Evolutionary conservation across 2,797 vertebrate genomes (phyloP), one percentile per base, ranked within the genome.

Genomic region (Loris lydekkerianus): DNA sequence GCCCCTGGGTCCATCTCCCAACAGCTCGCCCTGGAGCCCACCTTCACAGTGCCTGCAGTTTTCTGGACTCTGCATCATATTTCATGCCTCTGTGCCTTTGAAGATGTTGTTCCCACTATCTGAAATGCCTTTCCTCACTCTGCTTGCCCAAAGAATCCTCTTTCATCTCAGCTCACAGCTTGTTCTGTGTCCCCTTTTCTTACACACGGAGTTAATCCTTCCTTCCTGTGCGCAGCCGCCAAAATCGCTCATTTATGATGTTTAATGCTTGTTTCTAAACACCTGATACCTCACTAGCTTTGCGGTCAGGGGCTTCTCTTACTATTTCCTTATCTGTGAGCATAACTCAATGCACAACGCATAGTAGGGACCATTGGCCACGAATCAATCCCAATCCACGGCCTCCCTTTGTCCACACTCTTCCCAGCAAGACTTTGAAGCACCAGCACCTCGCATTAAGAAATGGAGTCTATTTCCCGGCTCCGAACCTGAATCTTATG

Each of bases 31-130:
- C 69, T 3, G 63, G 13, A 13, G 8, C 40, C 65, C 43, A 20
- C 17, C 78, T 25, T 0, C 0, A 6, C 75, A n/a, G 1, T 0
- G 10, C 43, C 76, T 25, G 20, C 25, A 6, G 27, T 40, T 20
- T 61, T 53, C 34, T 67, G 53, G 17, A 10, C 49, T 29, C 40
- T 1, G 0, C 9, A 10, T 46, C 56, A 15, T 5, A 5, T 11
- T 40, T 34, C 67, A 20, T 11, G 43, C 18, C 46, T 37, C 67
- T 1, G 0, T n/a, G 23, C 56, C 56, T 75, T 43, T 9, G 20
- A 14, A 10, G 8, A 58, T 25, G 49, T 60, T 1, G 7, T 76
- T 69, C 85, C 25, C 21, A 86, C n/a, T 63, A 15, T 17, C 60
- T 34, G 11, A n/a, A 60, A 46, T 14, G 49, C 56, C 65, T 77